These are phyloP conservation scores for Battus philenor DNA, from an alignment of 1,140 invertebrate genomes.

Conservation along the genomic window DNA sequence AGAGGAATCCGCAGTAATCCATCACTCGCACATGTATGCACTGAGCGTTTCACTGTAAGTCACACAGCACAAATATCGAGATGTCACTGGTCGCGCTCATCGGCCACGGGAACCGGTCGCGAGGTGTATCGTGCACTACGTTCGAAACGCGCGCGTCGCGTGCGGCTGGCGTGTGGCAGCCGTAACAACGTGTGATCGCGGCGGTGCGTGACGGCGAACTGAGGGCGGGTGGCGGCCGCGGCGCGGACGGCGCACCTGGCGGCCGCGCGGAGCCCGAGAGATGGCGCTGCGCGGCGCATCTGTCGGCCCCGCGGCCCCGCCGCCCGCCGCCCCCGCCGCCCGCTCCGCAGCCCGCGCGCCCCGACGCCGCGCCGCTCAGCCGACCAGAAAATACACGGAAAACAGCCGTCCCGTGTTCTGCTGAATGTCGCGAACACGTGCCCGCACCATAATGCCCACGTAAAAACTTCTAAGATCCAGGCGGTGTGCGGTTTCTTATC, in stretches of 20 bases:
- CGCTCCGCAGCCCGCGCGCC: conserved; percentile 22
- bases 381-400: conserved; percentile 68
- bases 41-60: conserved; percentile 69
- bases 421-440: conserved; percentile 59
- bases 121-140: conserved; percentile 58
- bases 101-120: conserved; percentile 62
- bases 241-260: conserved; percentile 64
- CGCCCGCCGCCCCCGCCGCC: conserved; percentile 25
- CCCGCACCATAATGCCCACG: conserved; percentile 39
- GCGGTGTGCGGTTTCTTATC: conserved; percentile 34
- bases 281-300: conserved; percentile 69
- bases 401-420: conserved; percentile 56
- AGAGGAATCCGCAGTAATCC: conserved; percentile 61
- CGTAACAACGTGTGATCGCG: conserved; percentile 52
- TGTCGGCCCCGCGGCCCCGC: conserved; percentile 38
- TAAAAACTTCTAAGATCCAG: conserved; percentile 50
- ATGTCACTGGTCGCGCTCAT: conserved; percentile 68
- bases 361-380: conserved; percentile 25
- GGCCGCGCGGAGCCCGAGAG: conserved; percentile 41
- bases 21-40: conserved; percentile 66
- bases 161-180: conserved; percentile 46
- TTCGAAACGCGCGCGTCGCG: conserved; percentile 68
- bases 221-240: conserved; percentile 60
- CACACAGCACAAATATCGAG: conserved; percentile 66
- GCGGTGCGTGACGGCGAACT: conserved; percentile 66